phyloP scores from a whole-genome alignment of 1,140 invertebrate genomes.

The Goniozus legneri region DNA sequence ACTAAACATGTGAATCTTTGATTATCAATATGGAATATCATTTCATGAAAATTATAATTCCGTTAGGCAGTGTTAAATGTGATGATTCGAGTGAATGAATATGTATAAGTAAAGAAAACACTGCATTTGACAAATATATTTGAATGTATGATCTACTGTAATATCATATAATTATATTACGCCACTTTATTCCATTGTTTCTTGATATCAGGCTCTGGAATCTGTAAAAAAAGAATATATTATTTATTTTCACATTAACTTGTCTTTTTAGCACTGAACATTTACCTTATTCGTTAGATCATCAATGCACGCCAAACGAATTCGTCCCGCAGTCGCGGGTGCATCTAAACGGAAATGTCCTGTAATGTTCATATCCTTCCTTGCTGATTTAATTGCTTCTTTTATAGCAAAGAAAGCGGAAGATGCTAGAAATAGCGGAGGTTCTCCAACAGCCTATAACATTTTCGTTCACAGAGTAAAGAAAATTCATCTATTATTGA shows the following conservation, averaged over 20 bases:
- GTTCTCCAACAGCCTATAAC: conserved; percentile 89
- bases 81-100: no score
- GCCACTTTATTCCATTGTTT: conserved; percentile 34
- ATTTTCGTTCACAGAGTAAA: conserved; percentile 2
- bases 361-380: conserved; percentile 64
- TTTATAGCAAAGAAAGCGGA: conserved; percentile 88
- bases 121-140: not conserved
- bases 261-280: not conserved
- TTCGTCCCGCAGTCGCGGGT: conserved; percentile 84
- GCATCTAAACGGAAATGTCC: conserved; percentile 73
- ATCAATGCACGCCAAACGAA: conserved; percentile 88
- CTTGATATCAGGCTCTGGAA: conserved; percentile 25
- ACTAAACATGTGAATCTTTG: no score
- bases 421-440: conserved; percentile 84
- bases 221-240: conserved; percentile 19
- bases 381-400: conserved; percentile 79
- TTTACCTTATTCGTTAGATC: conserved; percentile 74
- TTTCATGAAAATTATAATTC: no score
- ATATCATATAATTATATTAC: conserved; percentile 11
- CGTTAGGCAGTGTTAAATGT: no score
- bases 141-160: not conserved
- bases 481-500: conserved; percentile 1
- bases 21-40: no score
- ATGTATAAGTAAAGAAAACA: conserved; percentile 1
- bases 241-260: not conserved